Percentiles rank a stretch among this genome's conserved stretches.
Evolutionary conservation across 2,113 vertebrate genomes (phyloP).

Genomic region (Nothocercus julius): DNA sequence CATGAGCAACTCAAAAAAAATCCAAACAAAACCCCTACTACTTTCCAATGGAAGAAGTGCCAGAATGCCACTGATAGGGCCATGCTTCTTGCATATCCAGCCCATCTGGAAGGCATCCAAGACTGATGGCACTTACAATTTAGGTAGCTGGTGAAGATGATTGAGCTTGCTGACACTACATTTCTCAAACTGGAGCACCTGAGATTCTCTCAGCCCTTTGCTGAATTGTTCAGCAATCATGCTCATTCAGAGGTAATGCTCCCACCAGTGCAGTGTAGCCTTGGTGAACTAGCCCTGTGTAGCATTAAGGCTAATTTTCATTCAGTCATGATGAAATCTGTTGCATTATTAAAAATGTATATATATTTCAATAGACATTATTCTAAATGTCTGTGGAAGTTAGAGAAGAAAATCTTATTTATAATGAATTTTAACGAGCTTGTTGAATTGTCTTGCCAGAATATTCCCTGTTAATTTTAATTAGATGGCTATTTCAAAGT

Average conservation of each 20-base stretch:
- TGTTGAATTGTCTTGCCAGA: background rate
- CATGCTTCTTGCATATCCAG: background rate
- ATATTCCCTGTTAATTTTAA: background rate
- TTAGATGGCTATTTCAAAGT: background rate
- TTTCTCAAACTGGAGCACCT: background rate
- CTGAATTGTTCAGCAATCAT: background rate
- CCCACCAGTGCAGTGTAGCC: accelerated
- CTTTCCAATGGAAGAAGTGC: background rate
- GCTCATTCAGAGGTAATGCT: background rate
- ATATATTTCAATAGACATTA: background rate
- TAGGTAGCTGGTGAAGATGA: background rate
- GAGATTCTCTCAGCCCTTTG: background rate
- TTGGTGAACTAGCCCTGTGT: background rate
- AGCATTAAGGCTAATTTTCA: background rate
- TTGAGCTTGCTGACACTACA: background rate
- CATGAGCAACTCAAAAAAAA: accelerated
- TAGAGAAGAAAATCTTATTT: background rate
- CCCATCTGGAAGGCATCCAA: background rate
- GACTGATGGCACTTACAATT: background rate
- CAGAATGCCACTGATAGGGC: background rate
- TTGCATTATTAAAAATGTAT: background rate
- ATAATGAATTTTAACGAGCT: background rate
- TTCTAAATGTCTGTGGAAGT: background rate
- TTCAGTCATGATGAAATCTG: background rate
- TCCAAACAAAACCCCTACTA: background rate